These are phyloP conservation scores for Brenthis daphne DNA, from an alignment of 2,888 invertebrate genomes.

Conservation along the genomic window DNA sequence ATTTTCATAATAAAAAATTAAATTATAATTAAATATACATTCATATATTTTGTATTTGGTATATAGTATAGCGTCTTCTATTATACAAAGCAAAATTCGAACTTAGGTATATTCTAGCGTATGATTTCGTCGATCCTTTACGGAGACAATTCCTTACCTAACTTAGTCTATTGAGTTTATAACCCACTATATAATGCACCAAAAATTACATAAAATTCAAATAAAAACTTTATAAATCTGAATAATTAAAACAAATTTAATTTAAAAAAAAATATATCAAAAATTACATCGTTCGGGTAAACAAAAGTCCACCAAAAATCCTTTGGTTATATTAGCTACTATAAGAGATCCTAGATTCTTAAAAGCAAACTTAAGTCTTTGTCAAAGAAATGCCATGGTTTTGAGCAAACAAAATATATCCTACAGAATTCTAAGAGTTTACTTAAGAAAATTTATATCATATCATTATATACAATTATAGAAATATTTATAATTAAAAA, in stretches of 20 bases:
- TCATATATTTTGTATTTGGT: constrained; percentile 60
- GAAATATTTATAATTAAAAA: constrained; percentile 1
- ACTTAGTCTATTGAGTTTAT: constrained; percentile 59
- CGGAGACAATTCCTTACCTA: constrained; percentile 59
- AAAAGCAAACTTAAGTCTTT: constrained; percentile 55
- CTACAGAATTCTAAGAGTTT: constrained; percentile 29
- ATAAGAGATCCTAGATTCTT: constrained; percentile 64
- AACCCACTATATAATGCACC: constrained; percentile 57
- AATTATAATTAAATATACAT: constrained; percentile 31
- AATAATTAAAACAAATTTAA: constrained; percentile 43
- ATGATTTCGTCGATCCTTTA: constrained; percentile 70
- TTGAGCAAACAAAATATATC: constrained; percentile 75
- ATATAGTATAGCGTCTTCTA: constrained; percentile 61
- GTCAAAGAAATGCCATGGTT: constrained; percentile 76
- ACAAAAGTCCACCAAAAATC: constrained; percentile 58
- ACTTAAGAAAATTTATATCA: constrained; percentile 27
- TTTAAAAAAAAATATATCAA: constrained; percentile 40
- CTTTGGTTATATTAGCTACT: constrained; percentile 52
- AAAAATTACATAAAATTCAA: constrained; percentile 48
- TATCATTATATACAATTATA: constrained; percentile 30
- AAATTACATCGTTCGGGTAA: constrained; percentile 51
- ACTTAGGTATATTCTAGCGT: constrained; percentile 82
- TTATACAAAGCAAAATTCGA: constrained; percentile 74
- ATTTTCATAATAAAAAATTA: constrained; percentile 29
- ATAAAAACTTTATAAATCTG: constrained; percentile 50